Conservation (phyloP, 2,113 vertebrate species). For the Rhagologus leucostigma region DNA sequence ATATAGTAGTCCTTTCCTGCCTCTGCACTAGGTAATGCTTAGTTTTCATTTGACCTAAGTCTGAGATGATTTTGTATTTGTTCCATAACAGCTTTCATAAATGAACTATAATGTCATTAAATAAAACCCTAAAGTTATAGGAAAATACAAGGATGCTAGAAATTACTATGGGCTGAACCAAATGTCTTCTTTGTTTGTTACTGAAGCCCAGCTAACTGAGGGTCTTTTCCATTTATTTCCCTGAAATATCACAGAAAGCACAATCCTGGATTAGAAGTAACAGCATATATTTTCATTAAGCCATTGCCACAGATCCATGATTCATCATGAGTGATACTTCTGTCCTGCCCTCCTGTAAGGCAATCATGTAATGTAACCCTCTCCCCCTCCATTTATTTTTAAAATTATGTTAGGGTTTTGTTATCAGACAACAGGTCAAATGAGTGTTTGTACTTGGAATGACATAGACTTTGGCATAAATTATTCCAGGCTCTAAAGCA, state of each 20-base stretch:
- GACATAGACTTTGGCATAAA: not conserved
- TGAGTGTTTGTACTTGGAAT: not conserved
- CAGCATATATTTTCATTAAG: not conserved
- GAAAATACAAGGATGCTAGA: not conserved
- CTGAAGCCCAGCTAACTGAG: not conserved
- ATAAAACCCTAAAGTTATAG: not conserved
- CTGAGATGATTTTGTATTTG: not conserved
- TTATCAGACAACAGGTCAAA: slow-evolving; percentile 15
- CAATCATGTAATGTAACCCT: not conserved
- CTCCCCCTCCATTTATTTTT: not conserved
- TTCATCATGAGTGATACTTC: not conserved
- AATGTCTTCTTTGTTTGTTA: not conserved
- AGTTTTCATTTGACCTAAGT: not conserved
- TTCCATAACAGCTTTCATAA: not conserved
- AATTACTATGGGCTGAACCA: not conserved
- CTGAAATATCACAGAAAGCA: not conserved
- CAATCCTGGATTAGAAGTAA: not conserved
- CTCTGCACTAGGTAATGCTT: slow-evolving; percentile 23
- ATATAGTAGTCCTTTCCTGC: slow-evolving; percentile 28
- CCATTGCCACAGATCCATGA: not conserved
- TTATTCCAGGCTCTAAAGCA: not conserved
- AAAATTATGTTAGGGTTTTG: not conserved
- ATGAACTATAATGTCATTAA: not conserved
- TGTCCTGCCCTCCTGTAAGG: not conserved
- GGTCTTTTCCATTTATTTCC: not conserved